Percentiles rank a stretch among this genome's conserved stretches.
Evolutionary conservation across 2,797 vertebrate genomes (phyloP).

Genomic region (Helicolenus hilgendorfi): DNA sequence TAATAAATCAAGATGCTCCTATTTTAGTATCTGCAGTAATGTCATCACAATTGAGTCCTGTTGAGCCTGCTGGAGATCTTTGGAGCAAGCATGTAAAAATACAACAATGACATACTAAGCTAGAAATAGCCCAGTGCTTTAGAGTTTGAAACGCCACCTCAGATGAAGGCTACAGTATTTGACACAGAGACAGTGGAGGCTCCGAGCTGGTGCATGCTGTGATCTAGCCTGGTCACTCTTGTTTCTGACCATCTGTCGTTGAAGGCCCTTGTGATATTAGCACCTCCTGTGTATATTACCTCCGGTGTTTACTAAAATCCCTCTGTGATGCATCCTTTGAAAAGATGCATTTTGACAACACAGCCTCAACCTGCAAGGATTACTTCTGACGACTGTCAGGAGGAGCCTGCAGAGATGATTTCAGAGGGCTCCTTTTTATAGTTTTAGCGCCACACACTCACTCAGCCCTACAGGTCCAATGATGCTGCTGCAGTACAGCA

Average conservation of each 20-base stretch:
- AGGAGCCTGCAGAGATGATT: slow-evolving; percentile 46
- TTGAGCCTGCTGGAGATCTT: slow-evolving; percentile 18
- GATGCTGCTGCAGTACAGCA: slow-evolving; percentile 12
- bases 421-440: slow-evolving; percentile 36
- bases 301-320: slow-evolving; percentile 44
- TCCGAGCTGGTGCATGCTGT: slow-evolving; percentile 50
- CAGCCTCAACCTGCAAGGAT: slow-evolving; percentile 61
- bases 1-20: neutral
- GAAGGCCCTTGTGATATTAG: slow-evolving; percentile 34
- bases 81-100: slow-evolving; percentile 35
- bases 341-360: slow-evolving; percentile 64
- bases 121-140: slow-evolving; percentile 52
- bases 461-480: slow-evolving; percentile 26
- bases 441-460: slow-evolving; percentile 22
- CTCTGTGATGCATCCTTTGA: slow-evolving; percentile 47
- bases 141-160: slow-evolving; percentile 45
- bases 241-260: slow-evolving; percentile 63
- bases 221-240: slow-evolving; percentile 52
- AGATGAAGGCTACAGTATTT: slow-evolving; percentile 55
- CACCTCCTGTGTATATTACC: slow-evolving; percentile 39
- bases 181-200: slow-evolving; percentile 60
- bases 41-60: slow-evolving; percentile 14
- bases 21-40: neutral
- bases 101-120: slow-evolving; percentile 34
- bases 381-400: slow-evolving; percentile 51